Evolutionary conservation across 2,113 vertebrate species (phyloP), one percentile per base, ranked within the genome.

Genomic region (Gavia stellata): DNA sequence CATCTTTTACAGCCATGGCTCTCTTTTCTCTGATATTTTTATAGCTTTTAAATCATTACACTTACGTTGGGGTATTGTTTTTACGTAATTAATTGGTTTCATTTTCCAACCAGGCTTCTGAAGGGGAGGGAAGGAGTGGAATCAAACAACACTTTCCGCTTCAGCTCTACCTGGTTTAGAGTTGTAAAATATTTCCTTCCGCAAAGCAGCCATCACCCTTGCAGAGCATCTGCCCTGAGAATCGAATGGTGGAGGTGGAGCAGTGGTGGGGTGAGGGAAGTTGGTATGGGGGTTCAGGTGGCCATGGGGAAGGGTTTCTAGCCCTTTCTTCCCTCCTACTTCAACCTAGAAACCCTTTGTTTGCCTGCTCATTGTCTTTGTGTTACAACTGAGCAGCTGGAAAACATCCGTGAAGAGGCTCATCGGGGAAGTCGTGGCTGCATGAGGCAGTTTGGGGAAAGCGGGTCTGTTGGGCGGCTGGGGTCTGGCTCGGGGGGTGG

Each of bases 361-460:
- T 34, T 26, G 5, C 15, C 1, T 0, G 0, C 9, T 62, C 12
- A 0, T 53, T 62, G 71, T 55, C n/a, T 36, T 36, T 72, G n/a
- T 7, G 0, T 66, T 49, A 34, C 50, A 8, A 23, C 38, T 12
- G 33, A 73, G 74, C 20, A 12, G 36, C 66, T 36, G 52, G 47
- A 18, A 53, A 61, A 31, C 0, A 2, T 10, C 47, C 14, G 0
- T 10, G 2, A 47, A 58, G 77, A 13, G 20, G 44, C 21, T 50
- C 3, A 1, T 3, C 24, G 50, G 33, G 50, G 66, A 21, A 29
- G 31, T 5, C 0, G 2, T 19, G 53, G 58, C 52, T 31, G 45
- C 1, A 9, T 13, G 29, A 40, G 67, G 34, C 47, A 33, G 21
- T 21, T 25, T 3, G 3, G 56, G 40, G 9, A 24, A 21, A 20